Percentiles rank a stretch among this genome's conserved stretches.
Evolutionary conservation across 2,797 vertebrate genomes (phyloP).

Genomic region (Cryptoblepharus egeriae): DNA sequence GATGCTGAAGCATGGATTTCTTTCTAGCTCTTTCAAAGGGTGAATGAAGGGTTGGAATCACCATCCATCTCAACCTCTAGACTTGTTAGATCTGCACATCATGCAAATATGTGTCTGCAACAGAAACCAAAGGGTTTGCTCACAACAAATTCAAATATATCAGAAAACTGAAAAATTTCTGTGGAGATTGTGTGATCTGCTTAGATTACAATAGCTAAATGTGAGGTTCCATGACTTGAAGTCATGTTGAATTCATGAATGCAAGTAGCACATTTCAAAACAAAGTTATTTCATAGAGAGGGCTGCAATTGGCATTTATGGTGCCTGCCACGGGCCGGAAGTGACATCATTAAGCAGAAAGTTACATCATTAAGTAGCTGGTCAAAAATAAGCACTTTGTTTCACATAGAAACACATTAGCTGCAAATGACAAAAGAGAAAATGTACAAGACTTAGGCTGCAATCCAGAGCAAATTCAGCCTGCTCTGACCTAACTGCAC

Average conservation of each 20-base stretch:
- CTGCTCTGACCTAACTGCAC: too few relatives aligned
- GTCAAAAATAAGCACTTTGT: too few relatives aligned
- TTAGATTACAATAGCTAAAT: background rate
- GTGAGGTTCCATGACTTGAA: background rate
- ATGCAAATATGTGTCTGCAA: background rate
- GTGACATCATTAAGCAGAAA: too few relatives aligned
- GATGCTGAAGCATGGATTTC: background rate
- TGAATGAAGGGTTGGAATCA: background rate
- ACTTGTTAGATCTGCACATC: background rate
- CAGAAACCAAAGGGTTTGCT: background rate
- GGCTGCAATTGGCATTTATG: too few relatives aligned
- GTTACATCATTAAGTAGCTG: too few relatives aligned
- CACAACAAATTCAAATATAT: background rate
- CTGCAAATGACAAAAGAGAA: too few relatives aligned
- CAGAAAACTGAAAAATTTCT: background rate
- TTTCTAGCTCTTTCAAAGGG: background rate
- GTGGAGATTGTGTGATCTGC: background rate
- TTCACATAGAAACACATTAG: background rate
- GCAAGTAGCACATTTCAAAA: background rate
- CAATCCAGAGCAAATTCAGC: too few relatives aligned
- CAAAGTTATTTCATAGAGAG: too few relatives aligned
- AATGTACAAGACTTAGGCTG: too few relatives aligned
- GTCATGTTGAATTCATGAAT: background rate
- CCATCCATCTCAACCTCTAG: background rate
- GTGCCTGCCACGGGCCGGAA: too few relatives aligned